Evolutionary conservation across 2,113 vertebrate species (phyloP), one percentile per base, ranked within the genome.

Genomic region (Reinhardtius hippoglossoides): DNA sequence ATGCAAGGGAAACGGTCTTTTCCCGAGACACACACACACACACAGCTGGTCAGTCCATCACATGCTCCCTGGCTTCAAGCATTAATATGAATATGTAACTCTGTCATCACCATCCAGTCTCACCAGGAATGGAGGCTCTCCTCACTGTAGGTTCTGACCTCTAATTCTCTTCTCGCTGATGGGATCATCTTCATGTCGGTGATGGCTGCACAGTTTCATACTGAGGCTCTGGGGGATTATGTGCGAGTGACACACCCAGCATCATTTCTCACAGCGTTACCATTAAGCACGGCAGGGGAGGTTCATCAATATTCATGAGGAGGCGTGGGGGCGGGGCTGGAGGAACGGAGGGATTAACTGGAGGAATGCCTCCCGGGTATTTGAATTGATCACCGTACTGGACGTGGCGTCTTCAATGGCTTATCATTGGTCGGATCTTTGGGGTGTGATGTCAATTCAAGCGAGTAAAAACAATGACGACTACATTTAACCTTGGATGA

Each of bases 281-380:
- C 89, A 92, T 94, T 91, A 93, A 91, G 80, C 88, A 87, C 87
- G 84, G 91, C 88, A 12, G 90, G 90, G 87, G 76, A 62, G 59
- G 75, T 68, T 73, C 48, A 91, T 94, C 73, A 87, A 94, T 94
- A 95, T 94, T 94, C 90, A 94, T 94, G 85, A 93, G 82, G 77
- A 72, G 78, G 79, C 13, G 85, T 60, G 78, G 71, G 63, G 37
- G 16, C 1, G 23, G 44, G 26, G 23, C 42, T 4, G 18, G 31
- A 40, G 78, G 84, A 50, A 10, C n/a, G 46, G 56, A 55, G 67
- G 10, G 31, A 5, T 48, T 58, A 15, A 68, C 67, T 71, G 37
- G 74, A 61, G 79, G 71, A 79, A 54, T 26, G 66, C 50, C 80
- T 87, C 72, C 27, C 10, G 80, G 71, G 67, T 67, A 31, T 76